Evolutionary conservation across 1,140 invertebrate species (phyloP).

Genomic region (Goniozus legneri): DNA sequence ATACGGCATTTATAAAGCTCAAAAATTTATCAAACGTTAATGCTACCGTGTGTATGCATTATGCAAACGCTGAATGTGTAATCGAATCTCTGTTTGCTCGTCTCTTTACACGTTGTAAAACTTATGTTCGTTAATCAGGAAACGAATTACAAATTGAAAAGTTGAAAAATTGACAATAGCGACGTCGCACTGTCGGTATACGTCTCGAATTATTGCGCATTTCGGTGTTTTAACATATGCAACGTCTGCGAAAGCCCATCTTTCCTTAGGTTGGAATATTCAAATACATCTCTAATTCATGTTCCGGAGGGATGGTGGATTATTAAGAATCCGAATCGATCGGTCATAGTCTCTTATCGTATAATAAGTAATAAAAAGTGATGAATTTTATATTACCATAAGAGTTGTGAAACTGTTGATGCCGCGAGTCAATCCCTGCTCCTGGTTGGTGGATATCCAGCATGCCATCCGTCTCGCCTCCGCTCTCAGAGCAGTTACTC

Average conservation of each 20-base stretch:
- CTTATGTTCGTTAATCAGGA: no score
- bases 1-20: no score
- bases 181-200: not conserved
- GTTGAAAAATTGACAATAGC: no score
- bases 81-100: no score
- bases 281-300: no score
- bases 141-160: no score
- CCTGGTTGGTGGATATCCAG: slow-evolving; percentile 53
- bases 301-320: not conserved
- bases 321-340: not conserved
- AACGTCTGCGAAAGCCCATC: not conserved
- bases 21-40: no score
- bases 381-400: slow-evolving; percentile 55
- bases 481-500: slow-evolving; percentile 56
- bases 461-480: slow-evolving; percentile 50
- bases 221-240: not conserved
- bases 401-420: slow-evolving; percentile 56
- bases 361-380: slow-evolving; percentile 26
- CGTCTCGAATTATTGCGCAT: not conserved
- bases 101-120: no score
- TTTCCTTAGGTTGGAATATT: not conserved
- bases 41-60: no score
- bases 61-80: no score
- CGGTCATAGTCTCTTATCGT: slow-evolving; percentile 12
- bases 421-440: slow-evolving; percentile 51